Evolutionary conservation across 2,888 invertebrate genomes (phyloP).

Genomic region (Rhaphigaster nebulosa): DNA sequence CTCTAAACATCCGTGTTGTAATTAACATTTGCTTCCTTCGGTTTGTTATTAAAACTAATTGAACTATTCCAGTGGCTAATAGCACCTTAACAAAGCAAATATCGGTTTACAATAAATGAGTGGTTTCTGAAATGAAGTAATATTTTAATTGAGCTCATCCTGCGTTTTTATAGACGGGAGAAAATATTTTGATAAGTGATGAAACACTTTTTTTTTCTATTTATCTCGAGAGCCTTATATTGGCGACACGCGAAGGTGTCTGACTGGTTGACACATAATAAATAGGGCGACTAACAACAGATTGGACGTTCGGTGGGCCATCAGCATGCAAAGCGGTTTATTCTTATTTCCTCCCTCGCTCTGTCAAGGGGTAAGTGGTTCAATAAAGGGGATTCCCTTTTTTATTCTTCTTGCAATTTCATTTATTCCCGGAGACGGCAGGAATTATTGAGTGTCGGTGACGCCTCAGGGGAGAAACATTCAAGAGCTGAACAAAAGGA

Average conservation of each 20-base stretch:
- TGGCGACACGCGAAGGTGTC: slow-evolving; percentile 2
- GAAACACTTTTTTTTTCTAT: not conserved
- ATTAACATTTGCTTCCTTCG: slow-evolving; percentile 15
- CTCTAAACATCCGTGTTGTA: not conserved
- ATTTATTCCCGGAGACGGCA: not conserved
- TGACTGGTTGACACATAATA: slow-evolving; percentile 27
- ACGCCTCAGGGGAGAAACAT: not conserved
- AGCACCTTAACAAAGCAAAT: slow-evolving; percentile 14
- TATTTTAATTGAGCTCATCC: slow-evolving; percentile 15
- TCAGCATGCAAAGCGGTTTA: slow-evolving; percentile 33
- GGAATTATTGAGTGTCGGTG: slow-evolving; percentile 21
- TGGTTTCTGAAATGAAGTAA: not conserved
- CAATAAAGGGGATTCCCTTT: slow-evolving; percentile 48
- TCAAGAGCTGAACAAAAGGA: not conserved
- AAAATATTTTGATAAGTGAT: not conserved
- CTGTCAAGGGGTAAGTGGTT: slow-evolving; percentile 44
- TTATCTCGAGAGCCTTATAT: not conserved
- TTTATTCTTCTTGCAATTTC: slow-evolving; percentile 11
- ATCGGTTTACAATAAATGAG: not conserved
- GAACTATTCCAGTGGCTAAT: slow-evolving; percentile 40
- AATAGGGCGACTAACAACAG: slow-evolving; percentile 26
- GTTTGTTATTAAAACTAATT: slow-evolving; percentile 31
- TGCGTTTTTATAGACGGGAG: not conserved
- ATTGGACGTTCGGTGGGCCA: not conserved
- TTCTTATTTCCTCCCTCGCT: slow-evolving; percentile 26